These are phyloP conservation scores for Microchrysa polita DNA, from an alignment of 2,888 invertebrate genomes.

Conservation along the genomic window DNA sequence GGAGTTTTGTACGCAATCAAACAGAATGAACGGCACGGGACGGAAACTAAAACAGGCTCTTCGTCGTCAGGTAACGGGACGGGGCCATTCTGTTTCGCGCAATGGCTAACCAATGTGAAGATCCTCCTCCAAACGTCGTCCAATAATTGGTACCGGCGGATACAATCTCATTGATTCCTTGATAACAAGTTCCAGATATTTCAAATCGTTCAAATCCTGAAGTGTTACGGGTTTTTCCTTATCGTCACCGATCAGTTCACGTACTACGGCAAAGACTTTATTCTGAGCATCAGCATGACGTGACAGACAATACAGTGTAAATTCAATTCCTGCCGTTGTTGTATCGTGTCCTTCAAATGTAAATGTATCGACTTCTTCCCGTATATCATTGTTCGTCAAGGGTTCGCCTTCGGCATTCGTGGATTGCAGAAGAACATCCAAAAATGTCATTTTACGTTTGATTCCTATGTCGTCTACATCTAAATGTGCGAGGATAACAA, in stretches of 20 bases:
- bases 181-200: slow-evolving; percentile 47
- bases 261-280: slow-evolving; percentile 57
- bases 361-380: slow-evolving; percentile 77
- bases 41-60: no score
- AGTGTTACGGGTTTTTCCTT: background rate
- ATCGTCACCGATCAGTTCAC: slow-evolving; percentile 54
- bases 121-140: slow-evolving; percentile 42
- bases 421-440: slow-evolving; percentile 72
- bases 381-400: slow-evolving; percentile 69
- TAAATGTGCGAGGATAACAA: background rate
- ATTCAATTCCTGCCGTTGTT: slow-evolving; percentile 57
- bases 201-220: slow-evolving; percentile 33
- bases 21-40: no score
- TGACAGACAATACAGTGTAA: slow-evolving; percentile 56
- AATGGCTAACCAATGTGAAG: slow-evolving; percentile 5
- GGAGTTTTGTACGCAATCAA: no score
- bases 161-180: slow-evolving; percentile 49
- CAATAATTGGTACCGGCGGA: slow-evolving; percentile 47
- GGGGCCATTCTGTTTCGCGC: background rate
- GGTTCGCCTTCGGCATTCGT: slow-evolving; percentile 67
- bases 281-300: slow-evolving; percentile 57
- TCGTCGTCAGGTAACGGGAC: no score
- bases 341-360: slow-evolving; percentile 71
- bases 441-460: slow-evolving; percentile 71
- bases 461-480: slow-evolving; percentile 61